These are phyloP conservation scores for Aphaenogaster floridana DNA, from an alignment of 1,140 invertebrate species.

Conservation along the genomic window DNA sequence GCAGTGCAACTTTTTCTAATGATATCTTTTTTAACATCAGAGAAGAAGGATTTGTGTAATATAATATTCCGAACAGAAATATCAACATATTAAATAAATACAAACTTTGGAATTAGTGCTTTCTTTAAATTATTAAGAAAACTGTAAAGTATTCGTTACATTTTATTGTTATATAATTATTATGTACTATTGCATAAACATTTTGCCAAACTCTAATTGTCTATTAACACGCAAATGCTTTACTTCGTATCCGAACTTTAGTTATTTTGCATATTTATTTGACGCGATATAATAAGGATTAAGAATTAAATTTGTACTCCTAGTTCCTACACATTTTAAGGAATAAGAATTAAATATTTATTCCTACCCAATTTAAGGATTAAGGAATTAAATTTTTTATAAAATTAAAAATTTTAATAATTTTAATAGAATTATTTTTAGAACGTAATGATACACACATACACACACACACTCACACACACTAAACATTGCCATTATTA, in stretches of 20 bases:
- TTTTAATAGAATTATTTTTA: background rate
- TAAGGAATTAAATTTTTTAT: background rate
- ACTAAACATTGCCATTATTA: background rate
- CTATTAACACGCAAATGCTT: background rate
- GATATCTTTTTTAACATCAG: background rate
- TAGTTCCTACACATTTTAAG: background rate
- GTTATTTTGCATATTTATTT: background rate
- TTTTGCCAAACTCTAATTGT: background rate
- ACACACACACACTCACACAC: background rate
- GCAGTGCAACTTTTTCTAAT: constrained; percentile 1
- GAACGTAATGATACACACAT: background rate
- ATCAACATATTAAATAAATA: background rate
- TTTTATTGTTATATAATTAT: constrained; percentile 4
- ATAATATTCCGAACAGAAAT: background rate
- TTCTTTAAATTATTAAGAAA: background rate
- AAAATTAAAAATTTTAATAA: background rate
- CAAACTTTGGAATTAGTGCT: background rate
- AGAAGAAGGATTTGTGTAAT: background rate
- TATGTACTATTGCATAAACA: background rate
- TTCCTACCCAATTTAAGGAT: background rate
- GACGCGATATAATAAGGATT: background rate
- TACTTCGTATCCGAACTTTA: background rate
- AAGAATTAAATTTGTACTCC: background rate
- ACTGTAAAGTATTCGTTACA: background rate
- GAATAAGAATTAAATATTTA: background rate